phyloP scores from a whole-genome alignment of 2,113 vertebrate species.

The Vicugna pacos region DNA sequence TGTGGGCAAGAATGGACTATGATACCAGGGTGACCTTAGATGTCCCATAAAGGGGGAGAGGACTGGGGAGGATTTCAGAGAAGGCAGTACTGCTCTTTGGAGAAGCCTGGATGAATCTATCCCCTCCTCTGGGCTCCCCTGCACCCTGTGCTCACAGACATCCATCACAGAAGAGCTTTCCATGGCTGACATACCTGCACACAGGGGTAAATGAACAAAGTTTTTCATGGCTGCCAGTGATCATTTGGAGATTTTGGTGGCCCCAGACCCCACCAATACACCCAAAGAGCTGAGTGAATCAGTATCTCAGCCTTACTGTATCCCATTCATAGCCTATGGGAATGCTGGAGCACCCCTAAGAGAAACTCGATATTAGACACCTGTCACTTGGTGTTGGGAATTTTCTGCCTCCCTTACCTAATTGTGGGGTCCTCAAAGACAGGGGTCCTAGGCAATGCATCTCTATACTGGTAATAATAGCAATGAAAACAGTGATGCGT shows the following conservation, averaged over 20 bases:
- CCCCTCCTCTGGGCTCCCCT: not conserved
- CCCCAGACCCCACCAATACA: not conserved
- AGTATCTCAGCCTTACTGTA: not conserved
- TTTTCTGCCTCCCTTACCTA: not conserved
- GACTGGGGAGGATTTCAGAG: not conserved
- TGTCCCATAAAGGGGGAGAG: no score
- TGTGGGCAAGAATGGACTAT: not conserved
- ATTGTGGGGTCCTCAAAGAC: not conserved
- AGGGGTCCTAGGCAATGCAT: no score
- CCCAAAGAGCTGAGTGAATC: not conserved
- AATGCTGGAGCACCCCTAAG: not conserved
- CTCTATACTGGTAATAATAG: not conserved
- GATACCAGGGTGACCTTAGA: not conserved
- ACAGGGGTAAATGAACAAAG: not conserved
- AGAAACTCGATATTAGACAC: not conserved
- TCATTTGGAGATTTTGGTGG: not conserved
- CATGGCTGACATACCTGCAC: not conserved
- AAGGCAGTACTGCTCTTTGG: not conserved
- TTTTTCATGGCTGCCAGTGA: not conserved
- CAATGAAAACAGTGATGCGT: not conserved
- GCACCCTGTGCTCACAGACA: not conserved
- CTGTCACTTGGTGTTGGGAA: not conserved
- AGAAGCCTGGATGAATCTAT: not conserved
- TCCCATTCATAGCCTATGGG: not conserved
- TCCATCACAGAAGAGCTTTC: not conserved